Base-by-base conservation (phyloP, 2,113 vertebrate species). In the Centropus unirufus region DNA sequence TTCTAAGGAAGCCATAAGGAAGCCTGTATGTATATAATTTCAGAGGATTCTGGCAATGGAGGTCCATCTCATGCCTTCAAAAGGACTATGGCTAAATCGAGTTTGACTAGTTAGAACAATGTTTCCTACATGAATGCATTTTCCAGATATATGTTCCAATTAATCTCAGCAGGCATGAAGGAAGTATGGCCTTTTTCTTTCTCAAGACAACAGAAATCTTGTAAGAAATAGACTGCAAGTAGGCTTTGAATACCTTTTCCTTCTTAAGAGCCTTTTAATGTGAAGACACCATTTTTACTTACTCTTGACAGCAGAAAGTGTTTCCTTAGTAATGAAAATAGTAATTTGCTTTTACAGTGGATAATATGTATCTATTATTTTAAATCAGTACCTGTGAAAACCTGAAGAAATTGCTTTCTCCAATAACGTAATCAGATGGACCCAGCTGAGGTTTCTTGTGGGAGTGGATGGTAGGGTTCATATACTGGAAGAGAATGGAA, bases 261-360 rank as follows among this genome's bases (percentile, higher is more conserved):
- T 80, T 91, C 39, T 49, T 90, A 83, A 88, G 85, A 92, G 54
- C 44, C 26, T 92, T 96, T 88, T 68, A 86, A 83, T 59, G 22
- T 16, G 17, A 83, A 52, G 54, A 76, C 24, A 86, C 49, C 0
- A 80, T 73, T 90, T 86, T 63, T 96, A 54, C 26, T 92, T 94
- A 76, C 58, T 79, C 42, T 75, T 85, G 70, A 79, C 66, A 90
- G 57, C n/a, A 88, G 34, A 75, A 90, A 85, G 54, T 79, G 87
- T 88, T 90, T 90, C 72, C 72, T 91, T 91, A 90, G 72, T 55
- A 86, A 92, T 68, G 63, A 92, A 92, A 95, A 85, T 12, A 85
- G 62, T 85, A 85, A 70, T 95, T 95, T 82, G 85, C 83, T 93
- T 85, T 88, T 72, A 79, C 62, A 92, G 39, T 40, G 24, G 29